A percentile compares a stretch with the other conserved stretches of the same genome.
These are phyloP conservation scores for Orthonyx spaldingii DNA, from an alignment of 2,113 vertebrate genomes.

Conservation along the genomic window DNA sequence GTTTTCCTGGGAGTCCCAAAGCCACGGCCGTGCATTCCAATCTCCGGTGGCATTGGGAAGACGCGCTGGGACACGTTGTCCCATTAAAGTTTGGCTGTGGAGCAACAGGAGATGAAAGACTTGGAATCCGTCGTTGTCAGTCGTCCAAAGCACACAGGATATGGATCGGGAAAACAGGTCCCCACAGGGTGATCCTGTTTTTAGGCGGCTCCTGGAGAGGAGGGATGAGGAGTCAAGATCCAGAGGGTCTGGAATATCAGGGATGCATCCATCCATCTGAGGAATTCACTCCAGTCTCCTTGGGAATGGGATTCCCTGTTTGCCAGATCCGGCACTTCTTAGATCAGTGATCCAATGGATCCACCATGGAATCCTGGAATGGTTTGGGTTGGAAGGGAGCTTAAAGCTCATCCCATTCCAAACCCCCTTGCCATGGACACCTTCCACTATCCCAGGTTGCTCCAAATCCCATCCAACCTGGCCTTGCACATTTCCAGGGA, in stretches of 20 bases:
- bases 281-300: not conserved
- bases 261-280: fast-evolving
- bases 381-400: not conserved
- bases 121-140: not conserved
- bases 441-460: not conserved
- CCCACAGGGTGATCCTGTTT: fast-evolving
- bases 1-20: not conserved
- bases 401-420: not conserved
- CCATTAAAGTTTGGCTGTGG: not conserved
- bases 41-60: not conserved
- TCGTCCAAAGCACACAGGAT: not conserved
- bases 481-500: not conserved
- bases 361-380: not conserved
- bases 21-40: fast-evolving
- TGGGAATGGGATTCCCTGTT: not conserved
- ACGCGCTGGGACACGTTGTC: not conserved
- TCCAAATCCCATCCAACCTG: not conserved
- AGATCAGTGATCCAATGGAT: not conserved
- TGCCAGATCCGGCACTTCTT: too few species aligned
- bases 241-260: not conserved
- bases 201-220: fast-evolving
- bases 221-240: fast-evolving
- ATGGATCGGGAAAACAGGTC: not conserved
- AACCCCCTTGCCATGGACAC: too few species aligned
- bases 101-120: not conserved